These are phyloP conservation scores for Antedon mediterranea DNA, from an alignment of 53 echinoderm and acorn worm species.

Conservation along the genomic window DNA sequence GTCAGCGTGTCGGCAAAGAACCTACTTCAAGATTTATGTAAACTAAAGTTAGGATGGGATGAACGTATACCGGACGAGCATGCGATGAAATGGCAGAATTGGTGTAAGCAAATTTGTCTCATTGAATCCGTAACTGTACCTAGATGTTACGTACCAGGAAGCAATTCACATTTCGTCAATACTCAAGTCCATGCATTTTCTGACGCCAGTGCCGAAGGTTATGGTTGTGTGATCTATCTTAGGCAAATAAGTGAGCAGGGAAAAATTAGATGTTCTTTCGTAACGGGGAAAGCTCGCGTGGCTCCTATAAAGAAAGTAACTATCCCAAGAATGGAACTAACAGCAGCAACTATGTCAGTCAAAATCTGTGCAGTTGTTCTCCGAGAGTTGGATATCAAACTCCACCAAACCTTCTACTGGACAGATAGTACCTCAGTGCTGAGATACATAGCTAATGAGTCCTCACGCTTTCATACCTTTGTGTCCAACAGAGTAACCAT, in stretches of 20 bases:
- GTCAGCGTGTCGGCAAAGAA: slow-evolving; percentile 4
- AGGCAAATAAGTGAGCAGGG: background rate
- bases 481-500: slow-evolving; percentile 27
- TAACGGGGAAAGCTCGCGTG: slow-evolving; percentile 13
- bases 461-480: slow-evolving; percentile 22
- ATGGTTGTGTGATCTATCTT: slow-evolving; percentile 12
- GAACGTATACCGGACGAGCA: slow-evolving; percentile 2
- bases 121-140: background rate
- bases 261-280: background rate
- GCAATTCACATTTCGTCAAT: background rate
- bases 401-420: slow-evolving; percentile 6
- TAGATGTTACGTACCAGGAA: background rate
- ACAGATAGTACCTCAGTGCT: slow-evolving; percentile 28
- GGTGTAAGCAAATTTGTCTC: slow-evolving; percentile 4
- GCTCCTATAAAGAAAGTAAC: slow-evolving; percentile 8
- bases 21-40: slow-evolving; percentile 21
- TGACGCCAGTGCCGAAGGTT: slow-evolving; percentile 2
- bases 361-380: background rate
- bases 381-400: background rate
- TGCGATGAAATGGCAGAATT: slow-evolving; percentile 4
- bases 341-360: slow-evolving; percentile 16
- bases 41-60: slow-evolving; percentile 13
- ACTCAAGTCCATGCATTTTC: slow-evolving; percentile 7
- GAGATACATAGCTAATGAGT: slow-evolving; percentile 24
- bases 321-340: slow-evolving; percentile 20